phyloP scores from a whole-genome alignment of 2,113 vertebrate species.

The Ceuthmochares aereus region DNA sequence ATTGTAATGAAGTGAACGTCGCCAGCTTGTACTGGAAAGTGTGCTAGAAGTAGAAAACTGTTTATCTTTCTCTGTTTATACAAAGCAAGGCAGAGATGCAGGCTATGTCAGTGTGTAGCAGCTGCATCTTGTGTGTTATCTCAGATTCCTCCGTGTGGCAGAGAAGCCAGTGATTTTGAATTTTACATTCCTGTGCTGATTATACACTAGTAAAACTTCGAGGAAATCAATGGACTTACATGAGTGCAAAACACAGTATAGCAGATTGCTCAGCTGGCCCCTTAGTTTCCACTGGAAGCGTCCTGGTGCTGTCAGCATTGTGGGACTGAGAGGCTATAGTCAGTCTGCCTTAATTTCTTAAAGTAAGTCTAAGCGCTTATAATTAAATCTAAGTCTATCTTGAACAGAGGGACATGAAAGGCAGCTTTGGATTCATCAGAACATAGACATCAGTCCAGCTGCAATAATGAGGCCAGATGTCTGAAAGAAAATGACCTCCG shows the following conservation, averaged over 20 bases:
- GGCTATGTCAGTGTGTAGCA: not conserved
- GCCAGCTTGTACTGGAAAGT: not conserved
- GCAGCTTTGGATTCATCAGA: not conserved
- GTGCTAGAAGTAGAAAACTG: not conserved
- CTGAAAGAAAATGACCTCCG: not conserved
- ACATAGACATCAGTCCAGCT: not conserved
- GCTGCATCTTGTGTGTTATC: not conserved
- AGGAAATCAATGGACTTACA: not conserved
- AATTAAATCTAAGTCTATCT: not conserved
- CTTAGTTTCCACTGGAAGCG: not conserved
- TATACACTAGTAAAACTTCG: not conserved
- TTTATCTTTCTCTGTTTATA: not conserved
- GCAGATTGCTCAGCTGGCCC: not conserved
- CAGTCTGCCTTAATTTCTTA: not conserved
- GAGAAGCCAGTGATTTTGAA: not conserved
- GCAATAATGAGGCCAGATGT: not conserved
- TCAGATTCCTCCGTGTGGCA: not conserved
- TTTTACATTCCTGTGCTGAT: not conserved
- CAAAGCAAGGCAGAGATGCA: not conserved
- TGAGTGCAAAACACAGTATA: fast-evolving
- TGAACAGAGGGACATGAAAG: not conserved
- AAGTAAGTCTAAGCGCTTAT: not conserved
- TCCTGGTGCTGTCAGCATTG: fast-evolving
- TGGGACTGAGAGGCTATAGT: not conserved
- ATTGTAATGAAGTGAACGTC: not conserved